Percentiles rank a stretch among this genome's conserved stretches.
Evolutionary conservation across 2,888 invertebrate genomes (phyloP).

Genomic region (Diplolepis rosae): DNA sequence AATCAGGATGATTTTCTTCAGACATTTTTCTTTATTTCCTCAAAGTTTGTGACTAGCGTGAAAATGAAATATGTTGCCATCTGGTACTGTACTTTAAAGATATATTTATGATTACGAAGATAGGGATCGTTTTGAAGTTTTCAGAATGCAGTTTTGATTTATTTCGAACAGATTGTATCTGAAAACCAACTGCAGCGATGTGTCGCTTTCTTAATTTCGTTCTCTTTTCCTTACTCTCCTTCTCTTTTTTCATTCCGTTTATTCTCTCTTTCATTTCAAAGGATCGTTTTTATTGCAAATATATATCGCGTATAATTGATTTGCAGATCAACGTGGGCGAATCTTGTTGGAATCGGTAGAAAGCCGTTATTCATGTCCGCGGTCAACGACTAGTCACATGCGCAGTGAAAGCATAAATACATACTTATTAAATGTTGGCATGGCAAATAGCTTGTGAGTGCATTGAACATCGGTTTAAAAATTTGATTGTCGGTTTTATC

Average conservation of each 20-base stretch:
- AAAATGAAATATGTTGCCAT: not conserved
- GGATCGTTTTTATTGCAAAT: conserved; percentile 52
- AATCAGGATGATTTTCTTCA: not conserved
- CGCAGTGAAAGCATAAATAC: conserved; percentile 53
- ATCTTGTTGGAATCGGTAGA: conserved; percentile 55
- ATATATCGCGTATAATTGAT: conserved; percentile 65
- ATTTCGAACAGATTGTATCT: conserved; percentile 59
- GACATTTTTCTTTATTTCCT: not conserved
- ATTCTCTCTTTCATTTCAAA: not conserved
- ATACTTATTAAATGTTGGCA: conserved; percentile 39
- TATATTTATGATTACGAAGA: conserved; percentile 7
- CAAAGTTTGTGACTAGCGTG: too few relatives aligned
- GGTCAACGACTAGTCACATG: conserved; percentile 38
- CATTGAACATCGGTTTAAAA: conserved; percentile 56
- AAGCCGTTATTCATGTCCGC: conserved; percentile 55
- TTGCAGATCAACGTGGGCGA: conserved; percentile 63
- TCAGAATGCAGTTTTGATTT: conserved; percentile 61
- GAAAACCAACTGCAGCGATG: conserved; percentile 41
- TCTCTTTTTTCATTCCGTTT: not conserved
- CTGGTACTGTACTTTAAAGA: not conserved
- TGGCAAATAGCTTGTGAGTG: conserved; percentile 50
- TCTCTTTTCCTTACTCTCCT: conserved; percentile 36
- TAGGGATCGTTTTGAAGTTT: conserved; percentile 12
- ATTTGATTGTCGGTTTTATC: conserved; percentile 57
- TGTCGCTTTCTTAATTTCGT: conserved; percentile 34